Percentiles rank a stretch among this genome's conserved stretches.
Evolutionary conservation across 2,113 vertebrate genomes (phyloP).

Genomic region (Podarcis raffonei): DNA sequence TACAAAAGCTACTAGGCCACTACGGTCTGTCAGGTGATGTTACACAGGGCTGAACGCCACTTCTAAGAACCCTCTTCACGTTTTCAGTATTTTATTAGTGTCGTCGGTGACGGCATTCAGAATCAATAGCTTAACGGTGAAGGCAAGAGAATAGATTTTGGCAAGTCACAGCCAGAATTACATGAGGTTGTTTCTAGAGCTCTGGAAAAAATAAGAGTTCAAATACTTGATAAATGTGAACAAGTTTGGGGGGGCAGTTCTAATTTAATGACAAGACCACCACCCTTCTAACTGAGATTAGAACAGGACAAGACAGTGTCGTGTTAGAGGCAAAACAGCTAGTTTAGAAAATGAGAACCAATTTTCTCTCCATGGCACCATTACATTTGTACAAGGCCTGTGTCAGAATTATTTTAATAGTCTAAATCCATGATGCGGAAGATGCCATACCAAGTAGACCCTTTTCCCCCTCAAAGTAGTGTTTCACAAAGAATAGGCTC

Average conservation of each 20-base stretch:
- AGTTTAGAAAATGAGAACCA: neutral
- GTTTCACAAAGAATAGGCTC: too few species aligned
- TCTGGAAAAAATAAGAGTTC: slow-evolving; percentile 25
- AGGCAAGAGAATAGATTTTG: slow-evolving; percentile 75
- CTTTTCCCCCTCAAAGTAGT: too few species aligned
- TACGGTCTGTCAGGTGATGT: slow-evolving; percentile 76
- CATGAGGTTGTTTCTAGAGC: slow-evolving; percentile 64
- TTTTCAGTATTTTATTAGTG: slow-evolving; percentile 73
- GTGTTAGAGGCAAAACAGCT: neutral
- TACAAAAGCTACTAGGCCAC: slow-evolving; percentile 82
- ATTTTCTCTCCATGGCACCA: neutral
- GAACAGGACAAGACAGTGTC: neutral
- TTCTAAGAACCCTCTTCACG: slow-evolving; percentile 64
- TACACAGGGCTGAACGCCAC: slow-evolving; percentile 70
- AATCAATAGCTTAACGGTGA: slow-evolving; percentile 68
- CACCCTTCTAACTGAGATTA: neutral
- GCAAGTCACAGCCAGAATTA: slow-evolving; percentile 72
- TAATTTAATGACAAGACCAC: neutral
- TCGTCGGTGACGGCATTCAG: slow-evolving; percentile 72
- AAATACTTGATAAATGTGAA: slow-evolving; percentile 9
- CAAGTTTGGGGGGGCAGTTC: too few species aligned
- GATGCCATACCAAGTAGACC: too few species aligned
- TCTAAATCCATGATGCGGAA: too few species aligned
- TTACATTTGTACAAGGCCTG: too few species aligned
- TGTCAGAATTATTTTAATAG: too few species aligned